Evolutionary conservation across 2,113 vertebrate genomes (phyloP), one percentile per base, ranked within the genome.

Genomic region (Melozone crissalis): DNA sequence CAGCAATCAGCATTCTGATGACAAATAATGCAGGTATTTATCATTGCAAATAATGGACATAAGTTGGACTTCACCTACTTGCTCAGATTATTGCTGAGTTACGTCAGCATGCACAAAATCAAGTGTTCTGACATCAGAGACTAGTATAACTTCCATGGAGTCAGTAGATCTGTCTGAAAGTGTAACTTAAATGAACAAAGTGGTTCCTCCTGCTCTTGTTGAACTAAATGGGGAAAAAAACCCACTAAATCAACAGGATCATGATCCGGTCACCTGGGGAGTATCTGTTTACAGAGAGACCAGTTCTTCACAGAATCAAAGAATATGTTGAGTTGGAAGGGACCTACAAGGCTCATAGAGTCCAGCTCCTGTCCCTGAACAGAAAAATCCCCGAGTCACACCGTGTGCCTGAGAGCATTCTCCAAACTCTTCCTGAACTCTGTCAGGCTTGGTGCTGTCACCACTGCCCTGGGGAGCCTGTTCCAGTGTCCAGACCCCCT

Each of bases 71-170:
- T 89, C 26, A 65, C 20, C 35, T 67, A 2, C 4, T 54, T 75
- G 27, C 10, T 63, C 47, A 62, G 69, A 54, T 54, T 86, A 55
- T 22, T 77, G 31, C 51, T 69, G 46, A 80, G 13, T 59, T 84
- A 47, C 0, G 0, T 49, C 68, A 89, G 35, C 58, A 87, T 1
- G 2, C 22, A 23, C 3, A 3, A 59, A 63, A 78, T 65, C 39
- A 75, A 61, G 27, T 0, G 33, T 68, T 87, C 65, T 93, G 57
- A 39, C 23, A 35, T 43, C 11, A 6, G 19, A 78, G 55, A 55
- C 18, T 58, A 49, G 58, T 0, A 2, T 44, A 71, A 47, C 15
- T 91, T 89, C 52, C 2, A 5, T 7, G 44, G 47, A 91, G 22
- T 44, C 37, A 57, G 51, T 2, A 74, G 74, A 88, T 65, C 20